These are phyloP conservation scores for Montipora sp. DNA, from an alignment of 64 coral and sea anemone species.

Conservation along the genomic window DNA sequence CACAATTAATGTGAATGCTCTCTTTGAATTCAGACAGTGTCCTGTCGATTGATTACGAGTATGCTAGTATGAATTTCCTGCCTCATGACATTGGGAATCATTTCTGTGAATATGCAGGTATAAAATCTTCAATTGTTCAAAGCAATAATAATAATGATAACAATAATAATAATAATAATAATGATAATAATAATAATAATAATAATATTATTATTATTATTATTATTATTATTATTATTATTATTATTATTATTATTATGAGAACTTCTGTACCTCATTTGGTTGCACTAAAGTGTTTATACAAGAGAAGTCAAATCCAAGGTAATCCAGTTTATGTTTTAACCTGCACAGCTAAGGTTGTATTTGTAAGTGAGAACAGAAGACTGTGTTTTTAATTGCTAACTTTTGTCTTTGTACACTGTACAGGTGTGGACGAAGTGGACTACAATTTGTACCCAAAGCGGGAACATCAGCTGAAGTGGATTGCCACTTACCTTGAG, in stretches of 20 bases:
- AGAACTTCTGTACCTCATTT: no score
- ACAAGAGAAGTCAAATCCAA: no score
- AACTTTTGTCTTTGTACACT: background rate
- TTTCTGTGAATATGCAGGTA: slow-evolving; percentile 99
- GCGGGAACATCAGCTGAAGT: slow-evolving; percentile 78
- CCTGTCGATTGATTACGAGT: slow-evolving; percentile 92
- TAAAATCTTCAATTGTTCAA: background rate
- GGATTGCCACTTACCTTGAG: slow-evolving; percentile 78
- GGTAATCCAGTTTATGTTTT: no score
- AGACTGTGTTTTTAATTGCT: no score
- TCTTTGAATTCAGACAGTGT: slow-evolving; percentile 44
- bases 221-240: no score
- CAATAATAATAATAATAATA: no score
- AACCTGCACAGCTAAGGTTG: no score
- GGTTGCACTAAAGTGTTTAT: no score
- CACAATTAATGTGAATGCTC: background rate
- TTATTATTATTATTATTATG: no score
- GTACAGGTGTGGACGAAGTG: slow-evolving; percentile 78
- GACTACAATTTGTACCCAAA: slow-evolving; percentile 86
- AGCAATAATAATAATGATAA: background rate
- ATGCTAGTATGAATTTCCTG: slow-evolving; percentile 84
- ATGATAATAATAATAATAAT: no score
- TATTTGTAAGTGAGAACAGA: no score
- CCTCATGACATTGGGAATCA: slow-evolving; percentile 94
- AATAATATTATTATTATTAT: no score